A percentile compares a stretch with the other conserved stretches of the same genome.
Conservation (phyloP, 2,888 invertebrate genomes). For the Drosophila pegasa region DNA sequence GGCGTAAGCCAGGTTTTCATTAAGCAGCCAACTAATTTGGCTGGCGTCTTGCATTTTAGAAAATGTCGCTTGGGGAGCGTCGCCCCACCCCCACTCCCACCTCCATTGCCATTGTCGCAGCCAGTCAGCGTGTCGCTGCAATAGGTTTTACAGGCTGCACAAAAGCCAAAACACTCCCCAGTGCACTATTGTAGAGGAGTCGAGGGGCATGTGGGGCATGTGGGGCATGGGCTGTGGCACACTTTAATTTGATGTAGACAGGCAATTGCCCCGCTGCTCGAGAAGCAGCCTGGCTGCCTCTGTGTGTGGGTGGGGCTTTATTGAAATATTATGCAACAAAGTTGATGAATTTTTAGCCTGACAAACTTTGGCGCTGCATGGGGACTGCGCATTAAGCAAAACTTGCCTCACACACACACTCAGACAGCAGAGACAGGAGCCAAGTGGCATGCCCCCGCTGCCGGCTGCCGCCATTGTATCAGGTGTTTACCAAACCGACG, state of each 20-base stretch:
- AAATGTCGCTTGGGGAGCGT: slow-evolving; percentile 31
- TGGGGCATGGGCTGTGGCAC: slow-evolving; percentile 25
- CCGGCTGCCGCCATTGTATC: slow-evolving; percentile 59
- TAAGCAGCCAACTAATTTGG: slow-evolving; percentile 66
- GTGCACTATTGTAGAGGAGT: slow-evolving; percentile 63
- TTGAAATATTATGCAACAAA: slow-evolving; percentile 81
- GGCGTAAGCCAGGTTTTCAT: slow-evolving; percentile 48
- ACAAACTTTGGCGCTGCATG: slow-evolving; percentile 63
- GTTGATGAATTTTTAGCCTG: slow-evolving; percentile 78
- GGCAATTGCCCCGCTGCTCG: slow-evolving; percentile 10
- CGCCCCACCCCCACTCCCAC: not conserved
- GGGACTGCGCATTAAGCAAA: slow-evolving; percentile 72
- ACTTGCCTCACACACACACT: slow-evolving; percentile 40
- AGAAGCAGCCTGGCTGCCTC: too few relatives aligned
- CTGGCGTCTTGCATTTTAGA: slow-evolving; percentile 48
- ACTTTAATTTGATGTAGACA: slow-evolving; percentile 71
- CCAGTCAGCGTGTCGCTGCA: slow-evolving; percentile 21
- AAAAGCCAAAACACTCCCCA: slow-evolving; percentile 66
- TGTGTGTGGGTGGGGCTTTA: slow-evolving; percentile 39
- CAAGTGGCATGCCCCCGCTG: slow-evolving; percentile 12
- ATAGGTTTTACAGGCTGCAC: slow-evolving; percentile 41
- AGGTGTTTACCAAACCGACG: slow-evolving; percentile 68
- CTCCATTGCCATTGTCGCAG: slow-evolving; percentile 2
- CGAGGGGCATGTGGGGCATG: slow-evolving; percentile 5
- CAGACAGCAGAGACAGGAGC: not conserved